Percentiles rank a stretch among this genome's conserved stretches.
Conservation (phyloP, 2,888 invertebrate genomes). For the Agrochola lota region DNA sequence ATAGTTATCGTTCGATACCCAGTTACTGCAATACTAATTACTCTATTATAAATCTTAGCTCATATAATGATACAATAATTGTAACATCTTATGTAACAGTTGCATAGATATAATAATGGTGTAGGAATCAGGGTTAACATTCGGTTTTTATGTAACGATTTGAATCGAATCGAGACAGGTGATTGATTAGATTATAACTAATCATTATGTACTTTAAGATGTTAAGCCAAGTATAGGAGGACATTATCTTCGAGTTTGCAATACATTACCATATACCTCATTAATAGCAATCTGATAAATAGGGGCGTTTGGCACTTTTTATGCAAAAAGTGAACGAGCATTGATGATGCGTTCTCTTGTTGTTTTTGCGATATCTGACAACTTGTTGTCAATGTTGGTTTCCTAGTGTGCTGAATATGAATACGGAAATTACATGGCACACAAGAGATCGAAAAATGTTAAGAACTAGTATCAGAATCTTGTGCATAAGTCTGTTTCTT, state of each 20-base stretch:
- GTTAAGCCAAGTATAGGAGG: background rate
- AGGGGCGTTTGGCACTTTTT: background rate
- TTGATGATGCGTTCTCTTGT: background rate
- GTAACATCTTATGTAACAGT: conserved; percentile 38
- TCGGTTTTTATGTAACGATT: conserved; percentile 38
- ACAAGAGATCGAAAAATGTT: background rate
- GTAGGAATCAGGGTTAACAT: conserved; percentile 19
- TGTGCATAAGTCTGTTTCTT: background rate
- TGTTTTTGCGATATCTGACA: background rate
- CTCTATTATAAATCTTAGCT: conserved; percentile 18
- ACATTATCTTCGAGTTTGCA: background rate
- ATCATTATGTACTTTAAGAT: conserved; percentile 7
- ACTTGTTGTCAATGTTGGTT: too few species aligned
- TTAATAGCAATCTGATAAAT: background rate
- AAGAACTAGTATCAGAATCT: background rate
- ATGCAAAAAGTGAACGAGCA: background rate
- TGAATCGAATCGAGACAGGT: conserved; percentile 23
- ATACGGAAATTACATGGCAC: background rate
- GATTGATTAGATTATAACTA: conserved; percentile 34
- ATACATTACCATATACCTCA: too few species aligned
- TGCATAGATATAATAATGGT: conserved; percentile 14
- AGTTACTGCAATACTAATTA: conserved; percentile 26
- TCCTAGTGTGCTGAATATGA: background rate
- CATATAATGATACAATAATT: conserved; percentile 35
- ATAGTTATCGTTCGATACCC: background rate